phyloP scores from a whole-genome alignment of 2,113 vertebrate species.

The Pangasianodon gigas region DNA sequence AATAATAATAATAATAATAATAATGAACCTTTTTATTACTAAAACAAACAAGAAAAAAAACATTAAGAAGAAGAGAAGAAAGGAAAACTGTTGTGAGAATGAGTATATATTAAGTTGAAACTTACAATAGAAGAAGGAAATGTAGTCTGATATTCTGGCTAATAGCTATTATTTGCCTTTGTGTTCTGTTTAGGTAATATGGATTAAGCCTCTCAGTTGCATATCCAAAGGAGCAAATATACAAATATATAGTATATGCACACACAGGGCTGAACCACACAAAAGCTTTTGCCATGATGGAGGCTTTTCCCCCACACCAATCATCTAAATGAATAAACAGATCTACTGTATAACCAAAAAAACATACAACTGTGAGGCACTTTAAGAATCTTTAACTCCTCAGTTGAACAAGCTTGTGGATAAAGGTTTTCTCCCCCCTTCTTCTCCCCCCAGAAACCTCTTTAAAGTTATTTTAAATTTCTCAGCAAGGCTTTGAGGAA shows the following conservation, averaged over 20 bases:
- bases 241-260: slow-evolving; percentile 7
- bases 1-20: neutral
- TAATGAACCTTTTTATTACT: neutral
- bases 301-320: slow-evolving; percentile 67
- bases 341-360: slow-evolving; percentile 70
- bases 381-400: slow-evolving; percentile 86
- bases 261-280: slow-evolving; percentile 47
- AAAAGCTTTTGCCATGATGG: slow-evolving; percentile 59
- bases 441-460: slow-evolving; percentile 80
- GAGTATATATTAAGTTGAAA: neutral
- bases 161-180: slow-evolving; percentile 32
- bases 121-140: neutral
- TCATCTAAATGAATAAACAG: slow-evolving; percentile 90
- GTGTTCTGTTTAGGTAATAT: slow-evolving; percentile 24
- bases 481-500: slow-evolving; percentile 99
- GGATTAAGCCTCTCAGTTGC: slow-evolving; percentile 28
- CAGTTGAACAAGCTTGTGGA: slow-evolving; percentile 94
- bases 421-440: slow-evolving; percentile 80
- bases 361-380: slow-evolving; percentile 75
- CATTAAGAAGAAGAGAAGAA: neutral
- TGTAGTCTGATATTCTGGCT: neutral
- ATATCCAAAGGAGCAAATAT: slow-evolving; percentile 20
- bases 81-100: neutral
- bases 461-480: slow-evolving; percentile 99
- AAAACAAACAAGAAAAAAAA: neutral